These are phyloP conservation scores for Saguinus midas DNA, from an alignment of 2,113 vertebrate species.

Conservation along the genomic window DNA sequence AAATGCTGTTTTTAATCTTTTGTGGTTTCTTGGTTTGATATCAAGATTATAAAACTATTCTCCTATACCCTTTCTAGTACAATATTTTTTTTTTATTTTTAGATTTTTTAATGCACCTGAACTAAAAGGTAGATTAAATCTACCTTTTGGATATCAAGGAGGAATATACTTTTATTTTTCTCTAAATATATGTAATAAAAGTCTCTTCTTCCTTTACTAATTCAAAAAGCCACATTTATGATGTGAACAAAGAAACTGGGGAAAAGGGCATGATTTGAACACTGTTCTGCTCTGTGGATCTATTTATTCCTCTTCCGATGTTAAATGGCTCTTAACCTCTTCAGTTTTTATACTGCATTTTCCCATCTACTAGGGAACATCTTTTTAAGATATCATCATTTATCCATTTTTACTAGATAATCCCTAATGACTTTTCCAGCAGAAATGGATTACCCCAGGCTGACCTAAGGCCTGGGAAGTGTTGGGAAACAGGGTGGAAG, in stretches of 20 bases:
- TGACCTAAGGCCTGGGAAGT: not conserved
- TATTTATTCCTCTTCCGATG: not conserved
- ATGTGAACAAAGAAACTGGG: not conserved
- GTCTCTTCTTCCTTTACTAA: not conserved
- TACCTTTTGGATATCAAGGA: not conserved
- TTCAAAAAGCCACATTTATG: not conserved
- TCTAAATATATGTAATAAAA: not conserved
- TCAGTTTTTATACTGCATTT: not conserved
- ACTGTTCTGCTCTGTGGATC: not conserved
- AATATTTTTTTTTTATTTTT: not conserved
- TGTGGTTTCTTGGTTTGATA: not conserved
- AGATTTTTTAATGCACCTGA: not conserved
- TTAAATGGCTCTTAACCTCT: not conserved
- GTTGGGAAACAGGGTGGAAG: not conserved
- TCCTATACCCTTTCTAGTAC: not conserved
- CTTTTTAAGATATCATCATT: not conserved
- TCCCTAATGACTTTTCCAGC: not conserved
- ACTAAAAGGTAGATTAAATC: not conserved
- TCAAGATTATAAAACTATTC: constrained; percentile 28
- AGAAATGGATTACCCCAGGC: not conserved
- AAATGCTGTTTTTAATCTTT: not conserved
- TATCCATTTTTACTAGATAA: not conserved
- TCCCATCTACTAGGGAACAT: not conserved
- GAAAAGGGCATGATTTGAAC: not conserved
- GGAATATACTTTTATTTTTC: not conserved